phyloP scores from a whole-genome alignment of 1,140 invertebrate species.

The Drosophila carrolli region DNA sequence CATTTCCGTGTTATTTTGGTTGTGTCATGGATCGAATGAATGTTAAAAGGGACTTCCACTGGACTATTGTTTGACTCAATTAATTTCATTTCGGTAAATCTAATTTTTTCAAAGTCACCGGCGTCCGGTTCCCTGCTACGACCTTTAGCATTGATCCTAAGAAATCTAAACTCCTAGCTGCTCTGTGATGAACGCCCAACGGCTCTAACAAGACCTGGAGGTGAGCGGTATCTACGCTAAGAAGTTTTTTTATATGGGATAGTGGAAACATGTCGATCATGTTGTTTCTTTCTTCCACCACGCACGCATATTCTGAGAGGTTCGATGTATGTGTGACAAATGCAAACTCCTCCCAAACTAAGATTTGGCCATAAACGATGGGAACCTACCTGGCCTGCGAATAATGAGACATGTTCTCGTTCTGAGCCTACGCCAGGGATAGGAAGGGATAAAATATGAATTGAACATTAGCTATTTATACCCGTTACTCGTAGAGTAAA shows the following conservation, averaged over 20 bases:
- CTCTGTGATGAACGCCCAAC: not conserved
- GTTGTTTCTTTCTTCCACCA: not conserved
- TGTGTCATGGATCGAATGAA: not conserved
- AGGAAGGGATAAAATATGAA: not conserved
- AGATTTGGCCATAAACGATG: too few species aligned
- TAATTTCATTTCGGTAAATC: too few species aligned
- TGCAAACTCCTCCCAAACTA: too few species aligned
- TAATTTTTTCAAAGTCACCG: too few species aligned
- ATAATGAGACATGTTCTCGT: too few species aligned
- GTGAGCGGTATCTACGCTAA: not conserved
- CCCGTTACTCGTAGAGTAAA: too few species aligned
- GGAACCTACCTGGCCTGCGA: not conserved
- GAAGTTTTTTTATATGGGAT: not conserved
- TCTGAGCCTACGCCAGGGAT: not conserved
- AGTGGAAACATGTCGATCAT: not conserved
- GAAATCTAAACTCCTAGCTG: too few species aligned
- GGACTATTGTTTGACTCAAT: not conserved
- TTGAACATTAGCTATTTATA: too few species aligned
- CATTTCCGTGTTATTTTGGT: constrained; percentile 1
- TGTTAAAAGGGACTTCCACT: not conserved
- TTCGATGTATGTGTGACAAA: not conserved
- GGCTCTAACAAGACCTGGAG: not conserved
- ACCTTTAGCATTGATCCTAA: too few species aligned
- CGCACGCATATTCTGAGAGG: too few species aligned
- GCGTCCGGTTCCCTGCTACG: too few species aligned